Conservation (phyloP, 2,113 vertebrate genomes). For the Argyrosomus japonicus region DNA sequence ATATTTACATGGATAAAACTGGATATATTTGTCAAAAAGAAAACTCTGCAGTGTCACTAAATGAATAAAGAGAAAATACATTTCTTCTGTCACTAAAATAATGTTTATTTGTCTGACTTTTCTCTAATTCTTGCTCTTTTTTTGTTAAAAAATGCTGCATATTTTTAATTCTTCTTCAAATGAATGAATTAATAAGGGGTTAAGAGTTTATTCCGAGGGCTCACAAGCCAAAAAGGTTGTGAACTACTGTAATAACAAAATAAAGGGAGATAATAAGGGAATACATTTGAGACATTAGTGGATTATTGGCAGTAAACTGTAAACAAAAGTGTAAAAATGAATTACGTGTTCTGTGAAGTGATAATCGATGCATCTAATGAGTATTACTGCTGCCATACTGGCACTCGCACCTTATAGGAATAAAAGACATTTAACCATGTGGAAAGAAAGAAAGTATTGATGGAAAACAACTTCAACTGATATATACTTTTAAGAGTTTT, state of each 20-base stretch:
- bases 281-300: not conserved
- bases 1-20: not conserved
- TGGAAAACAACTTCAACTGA: not conserved
- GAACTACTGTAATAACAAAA: not conserved
- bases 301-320: not conserved
- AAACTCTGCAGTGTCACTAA: not conserved
- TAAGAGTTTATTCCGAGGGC: not conserved
- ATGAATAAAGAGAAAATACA: not conserved
- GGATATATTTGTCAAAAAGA: not conserved
- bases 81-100: not conserved
- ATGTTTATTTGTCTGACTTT: not conserved
- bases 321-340: constrained; percentile 28
- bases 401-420: not conserved
- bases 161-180: not conserved
- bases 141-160: not conserved
- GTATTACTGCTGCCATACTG: not conserved
- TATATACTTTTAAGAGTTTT: not conserved
- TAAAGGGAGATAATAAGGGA: not conserved
- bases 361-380: constrained; percentile 1
- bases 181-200: no score
- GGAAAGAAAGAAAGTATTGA: not conserved
- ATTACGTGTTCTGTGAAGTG: not conserved
- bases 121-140: not conserved
- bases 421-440: not conserved
- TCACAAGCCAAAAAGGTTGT: not conserved